Evolutionary conservation across 2,888 invertebrate genomes (phyloP), one percentile per base, ranked within the genome.

Genomic region (Drosophila hawaiiensis): DNA sequence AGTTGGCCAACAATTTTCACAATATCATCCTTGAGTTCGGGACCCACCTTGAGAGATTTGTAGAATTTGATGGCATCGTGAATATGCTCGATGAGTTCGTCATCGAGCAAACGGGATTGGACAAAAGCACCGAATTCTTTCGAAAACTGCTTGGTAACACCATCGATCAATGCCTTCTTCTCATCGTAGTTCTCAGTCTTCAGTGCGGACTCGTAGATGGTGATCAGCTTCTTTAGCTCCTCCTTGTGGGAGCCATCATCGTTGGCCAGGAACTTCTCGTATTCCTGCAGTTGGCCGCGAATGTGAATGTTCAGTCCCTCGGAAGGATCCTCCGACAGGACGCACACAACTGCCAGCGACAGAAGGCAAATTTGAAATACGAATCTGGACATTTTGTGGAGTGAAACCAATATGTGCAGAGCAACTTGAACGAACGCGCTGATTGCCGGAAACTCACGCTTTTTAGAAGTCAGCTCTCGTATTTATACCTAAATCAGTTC

Each of bases 111-210:
- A 50, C 86, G 84, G n/a, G 54, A 28, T 22, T 74, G 60, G 10
- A 91, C 73, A 64, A 75, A 91, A 4, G 37, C 50, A 7, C 86
- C 90, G 54, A 91, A 91, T 2, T 91, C 90, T 0, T 64, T n/a
- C 0, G 87, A 68, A 65, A 91, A 91, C 3, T 88, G 59, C 22
- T 73, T 35, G 4, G 78, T 74, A 9, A 79, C 67, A 19, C 76
- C 71, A n/a, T 73, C 74, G 16, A 91, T 62, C 16, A 83, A 67
- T 16, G 71, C 49, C 41, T 84, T 80, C 29, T 91, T 91, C 53
- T 83, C 79, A 7, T 89, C 84, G 31, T 62, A 80, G 10, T 75
- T 78, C 10, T 85, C 84, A 12, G 61, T 62, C 68, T 83, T 83
- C 25, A 91, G 62, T 0, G 91, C 91, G 12, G 72, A 50, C 25